Evolutionary conservation across 2,888 invertebrate genomes (phyloP).

Genomic region (Drosophila parthenogenetica): DNA sequence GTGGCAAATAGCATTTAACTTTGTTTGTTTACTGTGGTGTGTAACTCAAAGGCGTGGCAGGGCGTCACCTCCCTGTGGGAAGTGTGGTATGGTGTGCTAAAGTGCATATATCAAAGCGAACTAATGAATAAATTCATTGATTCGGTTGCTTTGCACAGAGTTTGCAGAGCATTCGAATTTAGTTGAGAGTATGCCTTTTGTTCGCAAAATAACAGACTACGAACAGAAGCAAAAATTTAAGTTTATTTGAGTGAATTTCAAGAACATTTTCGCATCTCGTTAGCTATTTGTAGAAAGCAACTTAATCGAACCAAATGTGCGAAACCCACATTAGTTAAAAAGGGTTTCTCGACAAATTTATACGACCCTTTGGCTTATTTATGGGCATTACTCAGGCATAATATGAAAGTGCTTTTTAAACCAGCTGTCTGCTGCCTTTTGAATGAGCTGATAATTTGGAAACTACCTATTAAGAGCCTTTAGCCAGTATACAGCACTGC

Average conservation of each 20-base stretch:
- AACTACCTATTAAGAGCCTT: slow-evolving; percentile 58
- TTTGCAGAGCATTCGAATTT: slow-evolving; percentile 65
- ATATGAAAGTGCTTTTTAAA: slow-evolving; percentile 71
- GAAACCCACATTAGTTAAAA: slow-evolving; percentile 25
- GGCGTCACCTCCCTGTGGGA: not conserved
- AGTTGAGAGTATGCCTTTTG: slow-evolving; percentile 29
- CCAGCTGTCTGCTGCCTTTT: slow-evolving; percentile 46
- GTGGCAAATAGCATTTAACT: slow-evolving; percentile 71
- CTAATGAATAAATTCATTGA: slow-evolving; percentile 79
- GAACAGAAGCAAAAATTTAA: slow-evolving; percentile 16
- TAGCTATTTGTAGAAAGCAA: slow-evolving; percentile 45
- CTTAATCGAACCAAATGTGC: slow-evolving; percentile 35
- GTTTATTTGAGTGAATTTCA: slow-evolving; percentile 33
- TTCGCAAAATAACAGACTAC: slow-evolving; percentile 15
- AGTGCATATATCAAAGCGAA: slow-evolving; percentile 77
- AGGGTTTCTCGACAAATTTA: slow-evolving; percentile 53
- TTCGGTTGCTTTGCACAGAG: slow-evolving; percentile 51
- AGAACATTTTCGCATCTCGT: slow-evolving; percentile 37
- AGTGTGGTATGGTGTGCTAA: slow-evolving; percentile 8
- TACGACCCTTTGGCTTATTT: slow-evolving; percentile 71
- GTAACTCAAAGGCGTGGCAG: slow-evolving; percentile 31
- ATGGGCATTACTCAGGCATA: slow-evolving; percentile 68
- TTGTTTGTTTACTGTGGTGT: slow-evolving; percentile 67
- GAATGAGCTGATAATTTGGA: slow-evolving; percentile 76
- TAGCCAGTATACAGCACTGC: slow-evolving; percentile 4